phyloP scores from a whole-genome alignment of 2,113 vertebrate genomes.

The Glareola pratincola region DNA sequence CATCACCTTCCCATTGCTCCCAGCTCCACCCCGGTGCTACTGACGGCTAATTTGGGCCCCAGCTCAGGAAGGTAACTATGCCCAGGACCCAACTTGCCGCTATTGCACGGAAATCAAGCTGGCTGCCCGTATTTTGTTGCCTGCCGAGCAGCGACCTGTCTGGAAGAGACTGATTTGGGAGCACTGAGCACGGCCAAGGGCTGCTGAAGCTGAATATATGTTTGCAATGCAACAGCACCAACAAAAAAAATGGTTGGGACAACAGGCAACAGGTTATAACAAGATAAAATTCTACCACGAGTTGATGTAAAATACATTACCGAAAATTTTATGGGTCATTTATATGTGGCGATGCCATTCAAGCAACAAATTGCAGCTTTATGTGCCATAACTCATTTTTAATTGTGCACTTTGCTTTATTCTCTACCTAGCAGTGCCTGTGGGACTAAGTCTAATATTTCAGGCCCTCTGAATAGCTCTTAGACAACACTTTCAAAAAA shows the following conservation, averaged over 20 bases:
- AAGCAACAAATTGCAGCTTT: not conserved
- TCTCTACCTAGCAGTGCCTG: not conserved
- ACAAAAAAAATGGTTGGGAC: not conserved
- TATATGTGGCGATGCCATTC: not conserved
- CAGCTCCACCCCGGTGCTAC: not conserved
- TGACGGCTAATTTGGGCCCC: not conserved
- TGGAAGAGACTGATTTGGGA: not conserved
- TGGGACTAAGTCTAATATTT: not conserved
- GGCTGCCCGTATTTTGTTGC: not conserved
- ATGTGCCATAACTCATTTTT: not conserved
- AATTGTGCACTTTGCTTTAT: not conserved
- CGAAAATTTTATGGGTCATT: not conserved
- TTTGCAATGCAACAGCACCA: not conserved
- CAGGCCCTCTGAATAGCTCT: not conserved
- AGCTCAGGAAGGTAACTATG: not conserved
- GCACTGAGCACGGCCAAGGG: not conserved
- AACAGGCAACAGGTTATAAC: not conserved
- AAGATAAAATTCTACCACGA: not conserved
- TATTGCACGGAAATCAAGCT: fast-evolving
- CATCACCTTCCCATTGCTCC: not conserved
- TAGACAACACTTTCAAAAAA: not conserved
- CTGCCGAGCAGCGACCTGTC: not conserved
- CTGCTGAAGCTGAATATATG: not conserved
- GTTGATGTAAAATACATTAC: not conserved
- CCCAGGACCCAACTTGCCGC: not conserved